Evolutionary conservation across 2,888 invertebrate genomes (phyloP), one percentile per base, ranked within the genome.

Genomic region (Andrena hattorfiana): DNA sequence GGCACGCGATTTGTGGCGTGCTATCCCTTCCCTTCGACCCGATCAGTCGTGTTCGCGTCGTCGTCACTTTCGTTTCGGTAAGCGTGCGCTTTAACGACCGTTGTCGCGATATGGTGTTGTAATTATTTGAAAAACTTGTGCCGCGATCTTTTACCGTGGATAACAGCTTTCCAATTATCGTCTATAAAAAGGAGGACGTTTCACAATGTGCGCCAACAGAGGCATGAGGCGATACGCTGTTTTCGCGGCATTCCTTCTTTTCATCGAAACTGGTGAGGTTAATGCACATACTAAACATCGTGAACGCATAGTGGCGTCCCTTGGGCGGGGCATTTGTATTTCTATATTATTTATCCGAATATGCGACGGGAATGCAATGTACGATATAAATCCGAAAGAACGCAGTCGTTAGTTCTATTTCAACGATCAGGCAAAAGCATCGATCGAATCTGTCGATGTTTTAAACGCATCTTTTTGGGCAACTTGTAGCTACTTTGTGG

Each of bases 201-300:
- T 80, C 72, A 72, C 79, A 85, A 90, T 90, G 90, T 73, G 79
- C 79, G 71, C 76, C 59, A 78, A 72, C 5, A 6, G 20, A 42
- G 16, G 26, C 49, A 63, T 70, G 42, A 75, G 63, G 49, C 69
- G 68, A 42, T 69, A 82, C n/a, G 74, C 79, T 72, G 64, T 91
- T 83, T 77, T 89, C 59, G 82, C 87, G 83, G 79, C 88, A 56
- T 23, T 91, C 48, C 69, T 83, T 13, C 64, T 91, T 54, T 75
- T 85, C 77, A 42, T 86, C 69, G 74, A 84, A 83, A 81, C 85
- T 90, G 91, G 91, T 91, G 82, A 88, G 85, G 83, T 81, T 84
- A 84, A 71, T 63, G 70, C 80, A 84, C 69, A 73, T 60, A 68
- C 63, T 67, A 72, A 71, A 79, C 60, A 28, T 48, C 69, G 49